Base-by-base conservation (phyloP, 2,113 vertebrate genomes). In the Garra rufa region DNA sequence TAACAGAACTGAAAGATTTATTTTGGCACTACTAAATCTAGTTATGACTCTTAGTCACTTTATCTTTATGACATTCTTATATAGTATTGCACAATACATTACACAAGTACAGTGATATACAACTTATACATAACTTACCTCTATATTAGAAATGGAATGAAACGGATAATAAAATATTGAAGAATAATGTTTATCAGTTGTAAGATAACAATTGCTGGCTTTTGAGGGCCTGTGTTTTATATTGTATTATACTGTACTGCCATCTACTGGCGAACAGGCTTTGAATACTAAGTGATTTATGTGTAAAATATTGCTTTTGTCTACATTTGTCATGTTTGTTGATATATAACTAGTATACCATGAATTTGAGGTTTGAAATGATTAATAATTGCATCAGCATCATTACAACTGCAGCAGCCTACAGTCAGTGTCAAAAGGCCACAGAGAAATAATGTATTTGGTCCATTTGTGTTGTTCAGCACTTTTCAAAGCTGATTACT, bases 191-290 rank as follows among this genome's bases (percentile, higher is more conserved):
- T 43, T 17, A 48, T 81, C n/a, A 48, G 15, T 30, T 30, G 14
- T 0, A 28, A 30, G 5, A 38, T 26, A 6, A 15, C 28, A 41
- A 34, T 43, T 78, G 52, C 3, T 61, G 55, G 8, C 13, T 46
- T 65, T 26, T 21, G 38, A 17, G 9, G 41, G 15, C 43, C 24
- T 13, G 21, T 6, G 8, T n/a, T n/a, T n/a, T n/a, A n/a, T n/a
- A 5, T 46, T 79, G 17, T 38, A 30, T 61, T 77, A 84, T 34
- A 28, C 82, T 88, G 34, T 86, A 82, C 65, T 86, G 87, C 87
- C 85, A 83, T 88, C 87, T 88, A 4, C 87, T 82, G 87, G 85
- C 80, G 43, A 26, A 57, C 14, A 80, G 9, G 8, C 19, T 61
- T 30, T 30, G 57, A 63, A 30, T 48, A 80, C n/a, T 26, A 34